phyloP scores from a whole-genome alignment of 2,888 invertebrate genomes.

The Chirona hameri region DNA sequence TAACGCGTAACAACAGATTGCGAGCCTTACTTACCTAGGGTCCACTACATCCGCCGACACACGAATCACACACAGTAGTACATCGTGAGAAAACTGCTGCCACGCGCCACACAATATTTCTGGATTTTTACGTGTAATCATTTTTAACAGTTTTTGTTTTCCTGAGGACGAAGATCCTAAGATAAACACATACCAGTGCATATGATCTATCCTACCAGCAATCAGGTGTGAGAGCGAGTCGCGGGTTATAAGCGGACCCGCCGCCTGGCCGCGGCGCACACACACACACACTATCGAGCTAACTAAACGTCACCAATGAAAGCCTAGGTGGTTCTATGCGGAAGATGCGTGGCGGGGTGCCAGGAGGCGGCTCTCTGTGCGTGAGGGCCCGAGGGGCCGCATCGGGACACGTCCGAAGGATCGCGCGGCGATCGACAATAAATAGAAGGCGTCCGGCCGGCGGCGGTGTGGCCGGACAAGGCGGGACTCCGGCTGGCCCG shows the following conservation, averaged over 20 bases:
- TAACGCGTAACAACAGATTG: neutral
- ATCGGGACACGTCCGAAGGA: too few species aligned
- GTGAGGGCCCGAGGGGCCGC: too few species aligned
- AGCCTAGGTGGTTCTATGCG: neutral
- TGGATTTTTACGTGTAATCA: neutral
- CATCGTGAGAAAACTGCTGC: neutral
- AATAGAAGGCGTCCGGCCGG: too few species aligned
- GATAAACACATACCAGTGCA: neutral
- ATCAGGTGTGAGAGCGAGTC: neutral
- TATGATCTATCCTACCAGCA: neutral
- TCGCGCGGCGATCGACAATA: too few species aligned
- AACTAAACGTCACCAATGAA: neutral
- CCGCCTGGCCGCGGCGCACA: neutral
- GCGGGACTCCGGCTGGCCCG: too few species aligned
- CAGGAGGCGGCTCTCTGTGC: neutral
- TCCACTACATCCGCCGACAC: neutral
- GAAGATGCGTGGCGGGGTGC: neutral
- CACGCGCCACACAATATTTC: neutral
- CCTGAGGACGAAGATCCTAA: constrained; percentile 23
- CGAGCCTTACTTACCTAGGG: too few species aligned
- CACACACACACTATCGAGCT: neutral
- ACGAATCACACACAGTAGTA: neutral
- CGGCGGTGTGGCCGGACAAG: too few species aligned
- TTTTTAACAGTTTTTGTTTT: constrained; percentile 10
- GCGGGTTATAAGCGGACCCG: neutral